Conservation (phyloP, 2,797 vertebrate species). For the Phrynocephalus forsythii region DNA sequence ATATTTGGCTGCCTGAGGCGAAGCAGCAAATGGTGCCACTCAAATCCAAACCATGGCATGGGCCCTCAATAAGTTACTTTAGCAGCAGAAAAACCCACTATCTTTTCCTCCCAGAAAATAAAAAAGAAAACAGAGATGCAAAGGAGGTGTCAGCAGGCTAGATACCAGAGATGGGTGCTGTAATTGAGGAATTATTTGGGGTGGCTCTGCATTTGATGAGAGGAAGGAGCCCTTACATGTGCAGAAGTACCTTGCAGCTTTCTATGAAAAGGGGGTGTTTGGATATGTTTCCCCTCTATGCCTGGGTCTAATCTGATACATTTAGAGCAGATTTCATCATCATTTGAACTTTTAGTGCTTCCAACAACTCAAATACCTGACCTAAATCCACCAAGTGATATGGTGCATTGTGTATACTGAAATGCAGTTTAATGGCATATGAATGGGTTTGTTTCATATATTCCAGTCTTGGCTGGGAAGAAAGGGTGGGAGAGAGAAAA, state of each 20-base stretch:
- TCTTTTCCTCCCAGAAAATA: background rate
- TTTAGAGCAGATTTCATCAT: background rate
- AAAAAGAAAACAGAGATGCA: background rate
- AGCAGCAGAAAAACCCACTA: background rate
- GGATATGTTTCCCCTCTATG: too few species aligned
- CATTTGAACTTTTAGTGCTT: background rate
- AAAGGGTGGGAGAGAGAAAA: conserved; percentile 32
- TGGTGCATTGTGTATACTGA: background rate
- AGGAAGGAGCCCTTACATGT: background rate
- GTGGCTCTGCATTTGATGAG: background rate
- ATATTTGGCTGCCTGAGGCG: background rate
- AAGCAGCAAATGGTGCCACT: background rate
- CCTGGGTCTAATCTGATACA: background rate
- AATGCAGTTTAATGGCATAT: conserved; percentile 47
- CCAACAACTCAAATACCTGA: background rate
- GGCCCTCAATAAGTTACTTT: background rate
- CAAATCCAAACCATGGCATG: background rate
- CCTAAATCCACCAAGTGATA: background rate
- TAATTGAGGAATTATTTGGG: background rate
- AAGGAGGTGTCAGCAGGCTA: background rate
- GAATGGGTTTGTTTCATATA: conserved; percentile 45
- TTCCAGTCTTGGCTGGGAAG: conserved; percentile 24
- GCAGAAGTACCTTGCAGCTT: background rate
- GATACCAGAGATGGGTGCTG: background rate
- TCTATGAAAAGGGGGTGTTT: too few species aligned